Evolutionary conservation across 2,888 invertebrate species (phyloP).

Genomic region (Selenia dentaria): DNA sequence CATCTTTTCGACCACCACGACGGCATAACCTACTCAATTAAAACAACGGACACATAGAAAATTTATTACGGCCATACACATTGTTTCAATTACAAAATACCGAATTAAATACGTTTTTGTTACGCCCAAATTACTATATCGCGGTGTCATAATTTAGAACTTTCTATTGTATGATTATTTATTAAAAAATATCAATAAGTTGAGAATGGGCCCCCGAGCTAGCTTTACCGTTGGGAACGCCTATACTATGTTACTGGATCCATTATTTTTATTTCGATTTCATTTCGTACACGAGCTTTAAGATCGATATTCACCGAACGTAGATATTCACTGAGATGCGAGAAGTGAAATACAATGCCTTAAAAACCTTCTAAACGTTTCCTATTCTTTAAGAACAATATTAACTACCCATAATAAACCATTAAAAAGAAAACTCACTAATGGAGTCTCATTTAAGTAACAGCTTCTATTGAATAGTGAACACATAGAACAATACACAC

Average conservation of each 20-base stretch:
- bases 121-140: conserved; percentile 79
- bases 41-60: conserved; percentile 54
- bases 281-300: conserved; percentile 19
- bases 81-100: conserved; percentile 80
- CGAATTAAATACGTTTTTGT: conserved; percentile 68
- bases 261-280: conserved; percentile 46
- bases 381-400: not conserved
- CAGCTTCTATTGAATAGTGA: too few species aligned
- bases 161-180: conserved; percentile 71
- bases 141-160: conserved; percentile 61
- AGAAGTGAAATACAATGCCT: not conserved
- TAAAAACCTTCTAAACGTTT: too few species aligned
- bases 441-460: too few species aligned
- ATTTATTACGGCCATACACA: conserved; percentile 69
- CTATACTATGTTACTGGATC: conserved; percentile 64
- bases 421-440: too few species aligned
- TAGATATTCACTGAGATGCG: too few species aligned
- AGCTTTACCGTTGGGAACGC: conserved; percentile 57
- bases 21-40: conserved; percentile 60
- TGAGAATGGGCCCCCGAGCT: conserved; percentile 56
- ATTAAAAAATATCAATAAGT: conserved; percentile 73
- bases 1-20: conserved; percentile 71
- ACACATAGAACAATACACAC: too few species aligned
- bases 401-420: too few species aligned
- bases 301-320: not conserved